Evolutionary conservation across 2,888 invertebrate species (phyloP), one percentile per base, ranked within the genome.

Genomic region (Drosophila parthenogenetica): DNA sequence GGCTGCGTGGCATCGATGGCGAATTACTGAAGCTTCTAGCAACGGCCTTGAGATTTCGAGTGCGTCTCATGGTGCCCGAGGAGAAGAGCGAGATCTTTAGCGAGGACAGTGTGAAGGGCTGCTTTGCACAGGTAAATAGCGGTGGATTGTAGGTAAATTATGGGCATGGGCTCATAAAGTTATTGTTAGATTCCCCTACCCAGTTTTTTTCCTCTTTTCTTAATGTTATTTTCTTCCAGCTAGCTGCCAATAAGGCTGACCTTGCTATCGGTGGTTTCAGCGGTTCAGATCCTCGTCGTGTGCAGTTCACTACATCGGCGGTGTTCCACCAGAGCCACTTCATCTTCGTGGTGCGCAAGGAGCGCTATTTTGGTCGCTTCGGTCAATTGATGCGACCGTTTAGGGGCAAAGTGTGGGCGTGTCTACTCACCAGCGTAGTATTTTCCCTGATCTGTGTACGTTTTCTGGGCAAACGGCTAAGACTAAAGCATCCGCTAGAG

Each of bases 241-340:
- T 91, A 13, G 60, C 73, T 0, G 17, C 66, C 0, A 73, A 74
- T 0, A 35, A 43, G 11, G 86, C 85, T 8, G 77, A 90, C 5
- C 48, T 91, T 0, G 87, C 81, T 0, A 70, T 91, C n/a, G 91
- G 91, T 0, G 89, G 81, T 0, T 72, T 90, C 5, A 90, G 90
- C 46, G 79, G 83, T 5, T 81, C 84, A 19, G 64, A 82, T 29
- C 53, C 25, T 5, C 69, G 73, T 2, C 79, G 79, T 10, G 35
- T 62, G n/a, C 59, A 65, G 2, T 89, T 85, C 53, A 83, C 77
- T 50, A 76, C 58, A 3, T 87, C 91, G 2, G 16, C 57, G 0
- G 69, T 79, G 0, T 91, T 90, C 25, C 80, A 90, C 13, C 79
- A 85, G 46, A 87, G 76, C 19, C 60, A 78, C 5, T 79, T 77